Evolutionary conservation across 2,888 invertebrate species (phyloP), one percentile per base, ranked within the genome.

Genomic region (Drosophila emarginata): DNA sequence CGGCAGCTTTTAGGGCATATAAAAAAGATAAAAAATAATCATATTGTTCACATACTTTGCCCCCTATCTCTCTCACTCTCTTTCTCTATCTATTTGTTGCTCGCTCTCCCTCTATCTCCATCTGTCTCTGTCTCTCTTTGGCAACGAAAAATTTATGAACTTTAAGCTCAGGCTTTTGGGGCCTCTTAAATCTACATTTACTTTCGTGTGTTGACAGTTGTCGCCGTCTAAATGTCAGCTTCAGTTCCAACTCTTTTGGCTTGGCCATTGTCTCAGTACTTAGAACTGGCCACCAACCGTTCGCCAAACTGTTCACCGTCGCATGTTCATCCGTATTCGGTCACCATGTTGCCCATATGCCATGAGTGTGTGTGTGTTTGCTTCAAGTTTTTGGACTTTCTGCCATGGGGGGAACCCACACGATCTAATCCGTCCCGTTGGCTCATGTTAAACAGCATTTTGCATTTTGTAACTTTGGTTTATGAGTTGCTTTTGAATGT

Each of bases 131-230:
- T 53, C 53, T 32, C 7, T 11, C 53, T 32, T 11, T 32, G 53
- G 14, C 53, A 26, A 15, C 26, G 6, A 37, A n/a, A 59, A 59
- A 87, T 88, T 85, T 88, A 88, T 85, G 84, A 80, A 87, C 85
- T 88, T 79, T 79, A 72, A 66, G 76, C 67, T 74, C 67, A 61
- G 40, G 18, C 54, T 32, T 32, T 36, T 61, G 37, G 39, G 50
- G 40, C 11, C 64, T 64, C 68, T 60, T 60, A 66, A 62, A 61
- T 64, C 69, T 61, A 77, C 86, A 80, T 78, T 86, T 84, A 78
- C 88, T 76, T 83, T 86, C 80, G 86, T 80, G 86, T 83, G 88
- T 83, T 84, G 84, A 84, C 84, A 84, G 83, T 84, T 86, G 84
- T 87, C 76, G 81, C 73, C 62, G 73, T 64, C 73, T 67, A 81